Evolutionary conservation across 2,113 vertebrate genomes (phyloP), one percentile per base, ranked within the genome.

Genomic region (Sinocyclocheilus grahami): DNA sequence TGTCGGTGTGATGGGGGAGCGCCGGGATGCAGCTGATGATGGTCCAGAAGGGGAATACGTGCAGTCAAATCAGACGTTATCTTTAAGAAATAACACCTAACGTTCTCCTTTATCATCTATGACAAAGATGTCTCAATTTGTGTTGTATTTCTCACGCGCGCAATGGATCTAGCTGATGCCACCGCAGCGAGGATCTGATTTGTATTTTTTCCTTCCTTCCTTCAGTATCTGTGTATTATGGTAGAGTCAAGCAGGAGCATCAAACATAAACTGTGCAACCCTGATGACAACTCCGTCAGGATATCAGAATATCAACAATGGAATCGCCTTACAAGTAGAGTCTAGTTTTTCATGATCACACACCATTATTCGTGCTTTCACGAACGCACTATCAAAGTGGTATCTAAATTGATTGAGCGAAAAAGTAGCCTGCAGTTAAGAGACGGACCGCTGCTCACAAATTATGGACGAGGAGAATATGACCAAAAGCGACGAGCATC

Each of bases 381-480:
- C 48, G 22, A 63, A 65, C 80, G 63, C 63, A 48, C 63, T 16
- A 46, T 30, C 82, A 5, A 39, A 58, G 88, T 91, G 78, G 87
- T 30, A 88, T 91, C 90, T 82, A 86, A 83, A 85, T 87, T 83
- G 88, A 82, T 84, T 81, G 67, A 90, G 55, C 69, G 55, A 62
- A 91, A 82, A 86, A 78, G 83, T 87, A 60, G 46, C 69, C 60
- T 42, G 53, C 58, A 69, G 76, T 22, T 53, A 48, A 84, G 67
- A 77, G 85, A 87, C 89, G 88, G 88, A 92, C 90, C 74, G 90
- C 89, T 90, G 92, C 89, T 90, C 86, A 91, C 93, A 88, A 96
- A 96, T 95, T 93, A 97, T 97, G 97, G 97, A 97, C 95, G 97
- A 97, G 95, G 96, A 97, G 92, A 97, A 92, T 92, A 95, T 96